Evolutionary conservation across 2,113 vertebrate species (phyloP).

Genomic region (Cygnus buccinator): DNA sequence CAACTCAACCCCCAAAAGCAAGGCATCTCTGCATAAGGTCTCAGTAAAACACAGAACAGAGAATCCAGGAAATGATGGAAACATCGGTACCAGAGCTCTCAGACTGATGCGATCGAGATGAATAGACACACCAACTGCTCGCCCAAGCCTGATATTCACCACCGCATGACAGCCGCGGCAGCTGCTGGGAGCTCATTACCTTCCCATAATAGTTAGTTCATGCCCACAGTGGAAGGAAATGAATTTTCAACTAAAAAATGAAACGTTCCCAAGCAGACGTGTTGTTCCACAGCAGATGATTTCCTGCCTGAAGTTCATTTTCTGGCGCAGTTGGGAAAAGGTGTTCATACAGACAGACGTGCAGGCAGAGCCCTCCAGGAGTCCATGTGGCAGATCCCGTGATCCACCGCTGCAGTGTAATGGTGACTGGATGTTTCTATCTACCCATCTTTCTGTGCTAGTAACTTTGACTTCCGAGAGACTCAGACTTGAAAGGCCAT

Average conservation of each 20-base stretch:
- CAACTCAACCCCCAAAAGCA: background rate
- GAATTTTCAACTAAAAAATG: conserved; percentile 11
- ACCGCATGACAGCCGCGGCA: background rate
- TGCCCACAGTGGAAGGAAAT: conserved; percentile 33
- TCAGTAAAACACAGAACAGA: background rate
- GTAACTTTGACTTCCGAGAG: background rate
- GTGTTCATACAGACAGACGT: rapidly evolving
- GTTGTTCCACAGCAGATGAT: background rate
- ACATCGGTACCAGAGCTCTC: background rate
- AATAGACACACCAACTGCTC: background rate
- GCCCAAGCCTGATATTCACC: background rate
- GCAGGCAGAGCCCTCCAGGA: background rate
- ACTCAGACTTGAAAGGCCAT: background rate
- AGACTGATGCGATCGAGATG: background rate
- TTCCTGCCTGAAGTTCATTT: background rate
- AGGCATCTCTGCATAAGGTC: background rate
- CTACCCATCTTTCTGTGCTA: background rate
- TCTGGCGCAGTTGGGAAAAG: background rate
- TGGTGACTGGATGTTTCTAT: background rate
- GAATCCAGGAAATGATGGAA: background rate
- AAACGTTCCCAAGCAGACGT: background rate
- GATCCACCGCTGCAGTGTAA: background rate
- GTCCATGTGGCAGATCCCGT: background rate
- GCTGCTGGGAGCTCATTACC: background rate
- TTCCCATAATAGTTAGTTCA: background rate